Conservation (phyloP, 30 jellyfish, hydroid and myxozoan genomes). For the Catostylus mosaicus region DNA sequence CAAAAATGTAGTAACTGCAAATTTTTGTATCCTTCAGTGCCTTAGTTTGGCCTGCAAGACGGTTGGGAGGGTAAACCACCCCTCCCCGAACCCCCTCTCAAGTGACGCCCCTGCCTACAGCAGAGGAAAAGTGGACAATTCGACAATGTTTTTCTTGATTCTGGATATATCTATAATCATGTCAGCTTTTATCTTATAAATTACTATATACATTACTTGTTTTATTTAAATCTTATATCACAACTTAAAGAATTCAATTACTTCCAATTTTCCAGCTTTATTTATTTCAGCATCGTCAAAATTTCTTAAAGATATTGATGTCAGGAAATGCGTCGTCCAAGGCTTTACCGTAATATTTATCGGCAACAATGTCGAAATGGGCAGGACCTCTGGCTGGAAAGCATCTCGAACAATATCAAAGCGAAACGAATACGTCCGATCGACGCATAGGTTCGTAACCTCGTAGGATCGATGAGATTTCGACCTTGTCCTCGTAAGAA, state of each 20-base stretch:
- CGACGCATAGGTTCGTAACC: conserved; percentile 84
- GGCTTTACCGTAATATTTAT: conserved; percentile 63
- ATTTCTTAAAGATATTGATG: conserved; percentile 62
- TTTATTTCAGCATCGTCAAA: conserved; percentile 47
- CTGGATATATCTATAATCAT: background rate
- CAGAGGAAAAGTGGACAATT: too few relatives aligned
- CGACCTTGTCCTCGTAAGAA: conserved; percentile 76
- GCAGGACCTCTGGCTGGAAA: conserved; percentile 20
- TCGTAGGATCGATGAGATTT: conserved; percentile 76
- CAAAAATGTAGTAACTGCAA: too few relatives aligned
- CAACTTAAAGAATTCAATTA: conserved; percentile 13
- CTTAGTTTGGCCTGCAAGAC: too few relatives aligned
- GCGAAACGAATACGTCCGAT: conserved; percentile 69
- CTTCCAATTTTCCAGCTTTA: conserved; percentile 37
- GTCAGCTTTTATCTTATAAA: too few relatives aligned
- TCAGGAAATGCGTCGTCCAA: conserved; percentile 84
- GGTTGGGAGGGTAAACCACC: too few relatives aligned
- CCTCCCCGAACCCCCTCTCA: too few relatives aligned
- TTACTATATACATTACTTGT: too few relatives aligned
- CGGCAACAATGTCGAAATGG: conserved; percentile 67
- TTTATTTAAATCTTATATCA: background rate
- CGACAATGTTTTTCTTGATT: too few relatives aligned
- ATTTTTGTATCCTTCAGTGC: too few relatives aligned
- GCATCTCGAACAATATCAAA: conserved; percentile 50
- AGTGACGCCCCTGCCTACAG: too few relatives aligned